phyloP scores from a whole-genome alignment of 2,888 invertebrate genomes.

The Clistopyga incitator region DNA sequence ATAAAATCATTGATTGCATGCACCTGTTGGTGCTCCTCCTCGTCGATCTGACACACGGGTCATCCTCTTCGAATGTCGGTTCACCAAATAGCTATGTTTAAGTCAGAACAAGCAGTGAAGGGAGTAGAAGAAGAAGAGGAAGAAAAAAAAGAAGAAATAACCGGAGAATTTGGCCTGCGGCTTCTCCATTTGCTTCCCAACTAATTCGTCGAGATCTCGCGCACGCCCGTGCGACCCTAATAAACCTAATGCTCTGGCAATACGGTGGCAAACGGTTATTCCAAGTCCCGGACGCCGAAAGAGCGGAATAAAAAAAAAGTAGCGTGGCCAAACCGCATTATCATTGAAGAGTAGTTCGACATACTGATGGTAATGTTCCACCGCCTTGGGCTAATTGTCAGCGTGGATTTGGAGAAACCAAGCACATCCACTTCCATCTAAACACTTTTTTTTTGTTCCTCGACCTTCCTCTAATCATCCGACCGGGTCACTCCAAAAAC shows the following conservation, averaged over 20 bases:
- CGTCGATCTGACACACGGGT: conserved; percentile 14
- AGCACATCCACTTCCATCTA: conserved; percentile 4
- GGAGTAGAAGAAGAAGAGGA: conserved; percentile 9
- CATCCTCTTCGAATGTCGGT: conserved; percentile 10
- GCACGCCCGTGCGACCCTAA: conserved; percentile 74
- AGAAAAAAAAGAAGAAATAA: conserved; percentile 13
- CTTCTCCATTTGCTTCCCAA: conserved; percentile 75
- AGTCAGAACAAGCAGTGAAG: neutral
- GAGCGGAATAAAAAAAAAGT: conserved; percentile 2
- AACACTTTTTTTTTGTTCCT: neutral
- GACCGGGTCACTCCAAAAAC: conserved; percentile 4
- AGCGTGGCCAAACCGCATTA: conserved; percentile 31
- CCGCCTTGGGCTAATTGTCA: conserved; percentile 17
- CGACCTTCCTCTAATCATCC: conserved; percentile 8
- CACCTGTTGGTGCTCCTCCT: conserved; percentile 23
- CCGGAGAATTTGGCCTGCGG: conserved; percentile 73
- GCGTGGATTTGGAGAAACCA: conserved; percentile 23
- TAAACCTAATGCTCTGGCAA: conserved; percentile 64
- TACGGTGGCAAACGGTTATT: conserved; percentile 64
- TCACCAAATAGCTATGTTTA: conserved; percentile 51
- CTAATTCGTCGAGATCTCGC: conserved; percentile 78
- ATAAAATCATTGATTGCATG: neutral
- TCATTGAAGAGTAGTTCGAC: conserved; percentile 31
- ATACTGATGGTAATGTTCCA: conserved; percentile 8
- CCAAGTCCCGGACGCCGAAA: conserved; percentile 19